Conservation (phyloP, 2,888 invertebrate species). For the Pandemis corylana region DNA sequence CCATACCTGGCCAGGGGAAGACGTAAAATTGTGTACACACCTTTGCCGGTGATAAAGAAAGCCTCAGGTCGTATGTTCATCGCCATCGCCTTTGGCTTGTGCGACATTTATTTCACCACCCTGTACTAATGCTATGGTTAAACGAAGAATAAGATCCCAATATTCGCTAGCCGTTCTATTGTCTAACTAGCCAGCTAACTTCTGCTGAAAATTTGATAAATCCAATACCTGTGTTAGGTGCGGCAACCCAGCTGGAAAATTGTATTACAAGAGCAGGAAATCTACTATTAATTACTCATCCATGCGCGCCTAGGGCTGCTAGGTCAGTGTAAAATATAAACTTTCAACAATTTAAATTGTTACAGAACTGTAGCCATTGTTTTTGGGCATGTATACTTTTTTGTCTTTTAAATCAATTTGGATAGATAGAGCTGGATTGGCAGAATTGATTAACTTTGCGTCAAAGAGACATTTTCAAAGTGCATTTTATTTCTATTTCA, state of each 20-base stretch:
- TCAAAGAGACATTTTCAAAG: background rate
- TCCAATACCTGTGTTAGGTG: constrained; percentile 9
- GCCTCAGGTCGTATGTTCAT: no score
- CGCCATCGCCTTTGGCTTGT: no score
- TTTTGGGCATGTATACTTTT: background rate
- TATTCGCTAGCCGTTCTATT: background rate
- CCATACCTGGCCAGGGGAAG: no score
- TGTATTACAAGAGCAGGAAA: constrained; percentile 20
- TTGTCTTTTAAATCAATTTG: background rate
- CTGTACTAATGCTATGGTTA: no score
- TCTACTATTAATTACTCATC: constrained; percentile 22
- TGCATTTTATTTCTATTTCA: background rate
- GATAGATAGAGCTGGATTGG: background rate
- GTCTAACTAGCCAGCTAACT: background rate
- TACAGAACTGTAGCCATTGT: background rate
- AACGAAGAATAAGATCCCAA: background rate
- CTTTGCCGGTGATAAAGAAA: no score
- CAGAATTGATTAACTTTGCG: background rate
- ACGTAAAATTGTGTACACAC: no score
- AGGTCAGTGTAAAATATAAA: background rate
- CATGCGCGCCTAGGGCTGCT: constrained; percentile 10
- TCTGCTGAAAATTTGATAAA: constrained; percentile 11
- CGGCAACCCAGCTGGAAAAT: constrained; percentile 9
- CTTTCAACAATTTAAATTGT: background rate
- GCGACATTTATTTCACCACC: no score